Base-by-base conservation (phyloP, 1,140 invertebrate species). In the Camponotus pennsylvanicus region DNA sequence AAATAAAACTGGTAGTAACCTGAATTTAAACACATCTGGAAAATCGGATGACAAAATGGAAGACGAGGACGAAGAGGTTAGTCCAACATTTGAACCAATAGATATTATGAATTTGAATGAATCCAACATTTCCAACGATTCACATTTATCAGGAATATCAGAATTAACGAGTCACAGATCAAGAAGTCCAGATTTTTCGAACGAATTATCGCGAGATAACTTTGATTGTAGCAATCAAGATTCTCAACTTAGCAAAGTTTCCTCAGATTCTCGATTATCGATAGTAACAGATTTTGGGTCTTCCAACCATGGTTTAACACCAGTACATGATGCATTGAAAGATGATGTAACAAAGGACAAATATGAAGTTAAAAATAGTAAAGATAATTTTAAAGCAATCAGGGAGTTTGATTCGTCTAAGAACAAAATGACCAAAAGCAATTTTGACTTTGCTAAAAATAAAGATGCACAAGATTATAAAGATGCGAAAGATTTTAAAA, bases 61-160 rank as follows among this genome's bases (percentile, higher is more conserved):
- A 18, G 96, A 96, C 87, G 95, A 96, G 73, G 96, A 97, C 69
- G 96, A 96, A 75, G 96, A 97, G 92, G 97, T 97, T 66, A 97
- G 97, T 83, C 97, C 97, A 0, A 95, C 95, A 7, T 97, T 97
- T 93, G 97, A 97, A 90, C 96, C 96, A 0, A 94, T 97, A 63
- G 96, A 96, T 70, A 95, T 95, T 69, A 94, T 94, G 91, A 94
- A 94, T 80, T 63, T 94, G 3, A 94, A 94, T 77, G 94, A 95
- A 92, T 95, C 93, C 64, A 92, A 95, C 79, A 84, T 95, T 82
- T 96, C 96, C 0, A 94, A 96, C 75, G 96, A 97, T 88, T 96
- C 96, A 55, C 95, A 96, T 90, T 86, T 96, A 21, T 97, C 96
- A 59, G 96, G 95, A 69, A 96, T 96, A 89, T 97, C 96, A 87